A percentile compares a stretch with the other conserved stretches of the same genome.
Evolutionary conservation across 2,888 invertebrate genomes (phyloP).

Genomic region (Chrysotoxum bicinctum): DNA sequence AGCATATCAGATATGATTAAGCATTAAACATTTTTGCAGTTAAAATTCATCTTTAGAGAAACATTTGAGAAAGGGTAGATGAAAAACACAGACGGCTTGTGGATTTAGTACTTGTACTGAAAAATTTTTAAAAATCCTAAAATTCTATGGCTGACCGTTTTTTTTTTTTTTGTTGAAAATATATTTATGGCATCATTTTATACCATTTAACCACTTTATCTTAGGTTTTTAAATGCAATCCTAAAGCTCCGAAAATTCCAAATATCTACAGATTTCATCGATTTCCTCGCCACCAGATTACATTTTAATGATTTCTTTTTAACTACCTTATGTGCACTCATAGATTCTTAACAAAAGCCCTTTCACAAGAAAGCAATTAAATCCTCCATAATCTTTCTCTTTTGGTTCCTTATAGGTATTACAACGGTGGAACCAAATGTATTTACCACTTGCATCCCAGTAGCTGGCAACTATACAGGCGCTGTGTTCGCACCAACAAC

Average conservation of each 20-base stretch:
- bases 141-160: no score
- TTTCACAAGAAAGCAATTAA: slow-evolving; percentile 39
- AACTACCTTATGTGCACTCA: background rate
- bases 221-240: no score
- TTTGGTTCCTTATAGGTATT: slow-evolving; percentile 76
- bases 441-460: slow-evolving; percentile 83
- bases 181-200: no score
- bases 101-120: no score
- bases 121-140: no score
- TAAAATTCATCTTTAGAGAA: no score
- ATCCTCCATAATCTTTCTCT: slow-evolving; percentile 10
- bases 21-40: no score
- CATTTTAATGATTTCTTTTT: background rate
- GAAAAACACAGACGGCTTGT: no score
- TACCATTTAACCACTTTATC: no score
- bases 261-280: background rate
- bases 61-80: no score
- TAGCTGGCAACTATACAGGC: slow-evolving; percentile 81
- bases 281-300: background rate
- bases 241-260: background rate
- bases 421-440: slow-evolving; percentile 82
- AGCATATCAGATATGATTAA: no score
- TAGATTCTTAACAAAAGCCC: background rate
- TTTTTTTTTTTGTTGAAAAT: no score
- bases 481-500: slow-evolving; percentile 83